Base-by-base conservation (phyloP, 2,797 vertebrate genomes). In the Bucorvus abyssinicus region DNA sequence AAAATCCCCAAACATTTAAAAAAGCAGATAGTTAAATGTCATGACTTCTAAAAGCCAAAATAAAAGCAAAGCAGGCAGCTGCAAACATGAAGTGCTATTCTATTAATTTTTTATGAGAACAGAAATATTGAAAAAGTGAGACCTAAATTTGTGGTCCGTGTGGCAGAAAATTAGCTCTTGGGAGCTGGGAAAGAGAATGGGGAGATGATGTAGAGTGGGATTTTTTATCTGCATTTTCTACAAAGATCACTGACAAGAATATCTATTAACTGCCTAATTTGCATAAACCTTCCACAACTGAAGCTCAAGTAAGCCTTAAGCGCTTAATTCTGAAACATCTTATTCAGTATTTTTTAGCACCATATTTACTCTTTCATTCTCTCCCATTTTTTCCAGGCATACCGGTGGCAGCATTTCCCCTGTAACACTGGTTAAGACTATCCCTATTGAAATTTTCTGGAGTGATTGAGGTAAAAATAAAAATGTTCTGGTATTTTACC, bases 381-480 rank as follows among this genome's bases (percentile, higher is more conserved):
- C 26, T 86, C 67, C 52, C 32, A 44, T 78, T 84, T 94, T 97
- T 96, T 75, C 83, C 81, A 94, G 85, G 36, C 79, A 90, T 81
- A 91, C 55, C 76, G 71, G 91, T 93, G 88, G 90, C 81, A 97
- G 79, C 59, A 81, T 88, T 95, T 96, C 95, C 76, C 74, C 84
- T 89, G 6, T 67, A 96, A 95, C 9, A 11, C 74, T 85, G 74
- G 83, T 69, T 87, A 78, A 84, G 77, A 89, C 67, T 84, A 67
- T 92, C 87, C 88, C 69, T 92, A 93, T 69, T 79, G 78, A 97
- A 97, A 84, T 97, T 94, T 97, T 97, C 95, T 95, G 81, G 87
- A 96, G 86, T 95, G 96, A 98, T 49, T 94, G 95, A 97, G 94
- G 96, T 96, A 97, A 97, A 98, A 97, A 96, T 97, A 96, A 97